Conservation (phyloP, 1,140 invertebrate species). For the Pachyrhynchus sulphureomaculatus region DNA sequence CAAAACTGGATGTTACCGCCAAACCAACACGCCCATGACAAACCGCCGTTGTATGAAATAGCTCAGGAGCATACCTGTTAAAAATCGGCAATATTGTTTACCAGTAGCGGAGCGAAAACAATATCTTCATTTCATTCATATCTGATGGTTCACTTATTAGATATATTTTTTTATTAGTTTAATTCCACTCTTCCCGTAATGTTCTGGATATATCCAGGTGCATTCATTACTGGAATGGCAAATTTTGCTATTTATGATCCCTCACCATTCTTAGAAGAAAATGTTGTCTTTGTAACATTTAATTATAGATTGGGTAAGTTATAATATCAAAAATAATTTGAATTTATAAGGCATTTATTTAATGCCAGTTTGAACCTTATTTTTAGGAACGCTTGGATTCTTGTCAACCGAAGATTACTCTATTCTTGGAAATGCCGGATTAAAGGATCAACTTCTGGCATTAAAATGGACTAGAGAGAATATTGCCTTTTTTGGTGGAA, state of each 20-base stretch:
- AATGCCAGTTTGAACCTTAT: not conserved
- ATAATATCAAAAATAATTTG: slow-evolving; percentile 53
- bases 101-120: no score
- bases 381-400: slow-evolving; percentile 50
- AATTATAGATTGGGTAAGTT: slow-evolving; percentile 63
- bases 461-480: slow-evolving; percentile 71
- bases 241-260: slow-evolving; percentile 36
- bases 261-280: slow-evolving; percentile 53
- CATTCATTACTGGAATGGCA: slow-evolving; percentile 5
- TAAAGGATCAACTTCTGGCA: slow-evolving; percentile 71
- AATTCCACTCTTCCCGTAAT: not conserved
- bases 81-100: not conserved
- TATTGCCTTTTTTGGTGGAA: slow-evolving; percentile 69
- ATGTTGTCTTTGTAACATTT: slow-evolving; percentile 55
- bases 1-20: no score
- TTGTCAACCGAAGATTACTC: slow-evolving; percentile 61
- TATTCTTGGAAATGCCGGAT: slow-evolving; percentile 68
- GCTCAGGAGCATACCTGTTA: no score
- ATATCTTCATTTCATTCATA: no score
- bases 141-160: not conserved
- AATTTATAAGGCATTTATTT: no score
- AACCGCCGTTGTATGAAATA: no score
- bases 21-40: no score
- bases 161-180: not conserved
- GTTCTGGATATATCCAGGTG: slow-evolving; percentile 21